Conservation (phyloP, 2,797 vertebrate genomes). For the Emydoidea blandingii region DNA sequence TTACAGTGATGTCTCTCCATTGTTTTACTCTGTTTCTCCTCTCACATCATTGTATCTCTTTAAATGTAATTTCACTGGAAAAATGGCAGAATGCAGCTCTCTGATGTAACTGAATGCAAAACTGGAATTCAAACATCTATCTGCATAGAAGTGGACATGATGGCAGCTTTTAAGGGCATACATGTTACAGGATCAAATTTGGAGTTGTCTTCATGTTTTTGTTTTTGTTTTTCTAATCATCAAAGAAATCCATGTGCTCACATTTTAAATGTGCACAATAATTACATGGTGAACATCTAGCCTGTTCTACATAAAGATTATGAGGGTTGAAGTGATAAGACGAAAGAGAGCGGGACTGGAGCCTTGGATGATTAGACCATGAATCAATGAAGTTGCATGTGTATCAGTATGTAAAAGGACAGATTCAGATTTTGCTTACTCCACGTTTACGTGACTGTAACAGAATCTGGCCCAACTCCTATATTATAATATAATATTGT, state of each 20-base stretch:
- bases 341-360: conserved; percentile 23
- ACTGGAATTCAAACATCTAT: background rate
- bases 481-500: background rate
- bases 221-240: conserved; percentile 50
- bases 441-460: background rate
- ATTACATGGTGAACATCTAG: conserved; percentile 47
- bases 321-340: conserved; percentile 39
- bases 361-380: conserved; percentile 36
- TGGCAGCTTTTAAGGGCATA: conserved; percentile 40
- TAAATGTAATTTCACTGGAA: conserved; percentile 42
- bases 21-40: conserved; percentile 12
- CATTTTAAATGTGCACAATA: conserved; percentile 61
- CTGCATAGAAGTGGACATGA: conserved; percentile 45
- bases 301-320: conserved; percentile 40
- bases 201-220: conserved; percentile 53
- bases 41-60: conserved; percentile 25
- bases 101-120: background rate
- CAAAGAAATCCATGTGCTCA: conserved; percentile 63
- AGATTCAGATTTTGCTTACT: conserved; percentile 7
- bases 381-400: conserved; percentile 40
- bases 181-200: conserved; percentile 27
- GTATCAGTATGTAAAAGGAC: background rate
- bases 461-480: background rate
- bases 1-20: background rate
- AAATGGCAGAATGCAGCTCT: conserved; percentile 44